phyloP scores from a whole-genome alignment of 2,113 vertebrate species.

The Aegotheles bennettii region DNA sequence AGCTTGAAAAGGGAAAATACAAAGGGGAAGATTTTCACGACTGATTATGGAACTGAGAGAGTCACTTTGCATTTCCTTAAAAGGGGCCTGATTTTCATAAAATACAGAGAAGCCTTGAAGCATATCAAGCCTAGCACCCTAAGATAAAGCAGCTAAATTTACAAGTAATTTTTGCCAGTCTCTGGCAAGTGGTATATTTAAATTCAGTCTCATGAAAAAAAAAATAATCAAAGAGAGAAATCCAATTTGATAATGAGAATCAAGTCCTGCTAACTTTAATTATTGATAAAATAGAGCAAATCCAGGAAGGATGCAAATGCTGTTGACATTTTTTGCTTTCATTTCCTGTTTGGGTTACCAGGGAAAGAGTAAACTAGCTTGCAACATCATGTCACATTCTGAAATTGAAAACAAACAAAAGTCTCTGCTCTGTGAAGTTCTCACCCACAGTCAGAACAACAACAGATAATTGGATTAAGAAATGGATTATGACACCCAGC shows the following conservation, averaged over 20 bases:
- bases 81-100: constrained; percentile 17
- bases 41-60: background rate
- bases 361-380: background rate
- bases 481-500: constrained; percentile 62
- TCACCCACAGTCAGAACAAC: background rate
- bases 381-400: background rate
- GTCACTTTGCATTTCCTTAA: constrained; percentile 10
- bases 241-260: background rate
- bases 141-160: background rate
- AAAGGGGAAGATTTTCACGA: background rate
- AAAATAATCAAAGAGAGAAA: constrained; percentile 2
- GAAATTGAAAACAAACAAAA: constrained; percentile 2
- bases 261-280: constrained; percentile 9
- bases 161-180: background rate
- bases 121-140: background rate
- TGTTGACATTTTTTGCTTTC: background rate
- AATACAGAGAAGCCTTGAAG: background rate
- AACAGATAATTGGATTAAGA: constrained; percentile 72
- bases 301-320: background rate
- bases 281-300: constrained; percentile 34
- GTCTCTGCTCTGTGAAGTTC: background rate
- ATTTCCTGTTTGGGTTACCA: background rate
- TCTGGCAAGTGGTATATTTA: background rate
- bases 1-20: constrained; percentile 20
- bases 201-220: background rate